Conservation (phyloP, 2,888 invertebrate species). For the Agrochola lota region DNA sequence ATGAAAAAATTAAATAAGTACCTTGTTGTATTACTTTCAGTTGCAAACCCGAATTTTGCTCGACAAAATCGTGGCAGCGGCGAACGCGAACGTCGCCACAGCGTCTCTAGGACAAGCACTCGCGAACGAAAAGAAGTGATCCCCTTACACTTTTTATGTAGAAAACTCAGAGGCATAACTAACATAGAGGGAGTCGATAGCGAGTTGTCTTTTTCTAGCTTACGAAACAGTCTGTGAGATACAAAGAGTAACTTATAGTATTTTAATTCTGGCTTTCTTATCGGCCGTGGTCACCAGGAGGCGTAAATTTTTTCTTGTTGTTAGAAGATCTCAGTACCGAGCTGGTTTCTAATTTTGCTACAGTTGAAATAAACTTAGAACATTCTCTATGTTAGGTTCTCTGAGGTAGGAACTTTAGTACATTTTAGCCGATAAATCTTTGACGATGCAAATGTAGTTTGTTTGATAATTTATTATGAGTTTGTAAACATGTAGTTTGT, state of each 20-base stretch:
- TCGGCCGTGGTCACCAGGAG: not conserved
- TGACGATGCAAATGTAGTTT: slow-evolving; percentile 14
- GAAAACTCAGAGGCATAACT: slow-evolving; percentile 30
- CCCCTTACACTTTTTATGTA: slow-evolving; percentile 35
- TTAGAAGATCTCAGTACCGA: not conserved
- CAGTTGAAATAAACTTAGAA: not conserved
- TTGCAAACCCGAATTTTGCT: slow-evolving; percentile 82
- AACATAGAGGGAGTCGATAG: slow-evolving; percentile 15
- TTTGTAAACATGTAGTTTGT: slow-evolving; percentile 13
- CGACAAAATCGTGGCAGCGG: slow-evolving; percentile 84
- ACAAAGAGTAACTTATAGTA: not conserved
- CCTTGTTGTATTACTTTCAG: slow-evolving; percentile 67
- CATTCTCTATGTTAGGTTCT: slow-evolving; percentile 21
- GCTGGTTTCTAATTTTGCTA: not conserved
- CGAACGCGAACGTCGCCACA: slow-evolving; percentile 84
- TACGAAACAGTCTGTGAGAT: not conserved
- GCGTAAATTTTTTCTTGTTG: not conserved
- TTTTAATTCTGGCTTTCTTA: not conserved
- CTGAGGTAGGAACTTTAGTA: slow-evolving; percentile 38
- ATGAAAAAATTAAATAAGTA: not conserved
- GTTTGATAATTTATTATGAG: slow-evolving; percentile 20
- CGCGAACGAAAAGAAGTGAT: slow-evolving; percentile 86
- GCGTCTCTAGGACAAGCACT: slow-evolving; percentile 86
- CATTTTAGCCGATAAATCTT: slow-evolving; percentile 46
- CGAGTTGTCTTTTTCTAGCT: not conserved